Evolutionary conservation across 2,888 invertebrate species (phyloP).

Genomic region (Anorthoa munda): DNA sequence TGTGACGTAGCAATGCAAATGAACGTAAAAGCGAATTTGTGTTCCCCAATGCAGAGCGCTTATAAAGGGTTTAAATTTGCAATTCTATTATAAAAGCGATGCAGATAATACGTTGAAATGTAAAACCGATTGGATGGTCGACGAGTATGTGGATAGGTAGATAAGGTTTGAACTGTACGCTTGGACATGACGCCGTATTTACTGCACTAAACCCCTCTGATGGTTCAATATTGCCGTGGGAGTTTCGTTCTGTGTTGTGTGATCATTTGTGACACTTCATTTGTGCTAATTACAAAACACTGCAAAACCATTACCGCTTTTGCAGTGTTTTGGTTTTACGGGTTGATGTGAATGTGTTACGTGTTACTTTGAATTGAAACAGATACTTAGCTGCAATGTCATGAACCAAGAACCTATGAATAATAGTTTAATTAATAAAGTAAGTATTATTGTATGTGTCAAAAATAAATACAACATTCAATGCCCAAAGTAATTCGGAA

Average conservation of each 20-base stretch:
- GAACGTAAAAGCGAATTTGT: constrained; percentile 90
- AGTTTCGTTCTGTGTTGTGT: constrained; percentile 8
- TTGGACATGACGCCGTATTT: constrained; percentile 55
- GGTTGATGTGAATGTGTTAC: not conserved
- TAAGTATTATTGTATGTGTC: too few species aligned
- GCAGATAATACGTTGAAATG: constrained; percentile 87
- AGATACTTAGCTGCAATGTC: too few species aligned
- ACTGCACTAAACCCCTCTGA: constrained; percentile 43
- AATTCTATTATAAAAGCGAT: constrained; percentile 88
- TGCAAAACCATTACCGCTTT: not conserved
- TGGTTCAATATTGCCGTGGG: constrained; percentile 20
- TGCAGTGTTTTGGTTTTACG: not conserved
- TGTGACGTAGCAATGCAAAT: constrained; percentile 87
- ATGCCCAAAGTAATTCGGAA: too few species aligned
- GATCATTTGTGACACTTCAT: constrained; percentile 20
- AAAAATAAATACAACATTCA: too few species aligned
- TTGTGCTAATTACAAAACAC: constrained; percentile 12
- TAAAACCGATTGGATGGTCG: constrained; percentile 83
- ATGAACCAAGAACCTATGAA: too few species aligned
- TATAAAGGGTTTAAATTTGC: constrained; percentile 91
- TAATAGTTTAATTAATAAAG: too few species aligned
- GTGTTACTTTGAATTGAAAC: not conserved
- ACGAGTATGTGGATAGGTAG: constrained; percentile 69
- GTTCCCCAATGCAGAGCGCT: constrained; percentile 88
- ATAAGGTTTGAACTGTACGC: constrained; percentile 61